Evolutionary conservation across 2,888 invertebrate genomes (phyloP).

Genomic region (Drosophila mayaguana): DNA sequence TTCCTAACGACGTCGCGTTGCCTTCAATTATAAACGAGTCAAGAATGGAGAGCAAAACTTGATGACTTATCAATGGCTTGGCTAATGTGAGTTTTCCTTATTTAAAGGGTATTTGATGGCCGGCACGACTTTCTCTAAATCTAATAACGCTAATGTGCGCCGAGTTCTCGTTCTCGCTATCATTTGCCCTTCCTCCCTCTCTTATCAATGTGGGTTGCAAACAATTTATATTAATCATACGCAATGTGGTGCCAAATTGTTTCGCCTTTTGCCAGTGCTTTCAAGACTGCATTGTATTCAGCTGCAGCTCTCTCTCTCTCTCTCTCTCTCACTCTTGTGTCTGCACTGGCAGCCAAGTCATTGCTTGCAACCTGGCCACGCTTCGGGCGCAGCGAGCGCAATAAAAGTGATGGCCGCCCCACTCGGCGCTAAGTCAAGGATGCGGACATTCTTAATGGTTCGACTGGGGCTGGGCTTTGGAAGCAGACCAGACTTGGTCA

Average conservation of each 20-base stretch:
- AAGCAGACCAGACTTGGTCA: constrained; percentile 4
- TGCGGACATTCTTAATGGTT: constrained; percentile 30
- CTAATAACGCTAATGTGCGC: neutral
- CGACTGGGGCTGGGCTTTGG: neutral
- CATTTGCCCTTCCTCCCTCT: neutral
- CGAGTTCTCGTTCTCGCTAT: too few relatives aligned
- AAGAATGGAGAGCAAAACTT: neutral
- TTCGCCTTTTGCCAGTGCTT: constrained; percentile 31
- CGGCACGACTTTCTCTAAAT: neutral
- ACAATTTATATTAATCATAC: constrained; percentile 72
- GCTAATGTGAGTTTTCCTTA: neutral
- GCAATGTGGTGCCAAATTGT: constrained; percentile 68
- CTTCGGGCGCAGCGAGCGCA: neutral
- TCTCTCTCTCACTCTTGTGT: neutral
- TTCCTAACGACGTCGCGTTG: neutral
- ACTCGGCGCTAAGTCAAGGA: constrained; percentile 23
- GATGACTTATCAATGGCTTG: neutral
- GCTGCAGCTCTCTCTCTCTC: neutral
- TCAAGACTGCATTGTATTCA: neutral
- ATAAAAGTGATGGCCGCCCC: constrained; percentile 29
- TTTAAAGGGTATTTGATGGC: neutral
- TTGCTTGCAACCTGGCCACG: constrained; percentile 12
- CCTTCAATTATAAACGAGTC: neutral
- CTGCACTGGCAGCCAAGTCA: constrained; percentile 2
- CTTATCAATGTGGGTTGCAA: constrained; percentile 24